Evolutionary conservation across 2,113 vertebrate species (phyloP).

Genomic region (Mobula hypostoma): DNA sequence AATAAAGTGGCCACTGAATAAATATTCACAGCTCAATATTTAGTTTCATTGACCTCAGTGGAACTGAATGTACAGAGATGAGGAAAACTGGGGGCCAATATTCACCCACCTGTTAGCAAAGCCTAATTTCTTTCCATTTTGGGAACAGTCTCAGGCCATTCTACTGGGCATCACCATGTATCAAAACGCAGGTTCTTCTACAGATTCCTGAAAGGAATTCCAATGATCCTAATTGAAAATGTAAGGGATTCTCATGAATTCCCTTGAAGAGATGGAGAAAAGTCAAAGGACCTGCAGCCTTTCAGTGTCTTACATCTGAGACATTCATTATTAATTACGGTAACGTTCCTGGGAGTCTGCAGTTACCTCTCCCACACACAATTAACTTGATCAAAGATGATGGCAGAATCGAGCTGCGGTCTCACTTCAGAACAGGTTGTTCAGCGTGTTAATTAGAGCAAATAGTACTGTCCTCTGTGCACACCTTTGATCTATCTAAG

Average conservation of each 20-base stretch:
- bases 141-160: not conserved
- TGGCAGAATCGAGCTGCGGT: not conserved
- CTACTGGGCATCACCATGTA: not conserved
- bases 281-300: not conserved
- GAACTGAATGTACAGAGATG: no score
- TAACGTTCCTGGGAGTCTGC: not conserved
- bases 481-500: not conserved
- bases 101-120: no score
- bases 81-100: no score
- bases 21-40: no score
- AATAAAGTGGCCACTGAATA: no score
- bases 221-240: not conserved
- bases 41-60: no score
- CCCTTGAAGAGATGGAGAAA: not conserved
- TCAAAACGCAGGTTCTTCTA: not conserved
- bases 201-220: not conserved
- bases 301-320: not conserved
- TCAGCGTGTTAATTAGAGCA: not conserved
- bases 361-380: not conserved
- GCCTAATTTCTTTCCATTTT: not conserved
- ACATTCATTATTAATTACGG: not conserved
- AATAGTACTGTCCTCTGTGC: not conserved
- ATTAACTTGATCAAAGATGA: not conserved
- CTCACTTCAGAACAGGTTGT: not conserved
- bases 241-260: not conserved